These are phyloP conservation scores for Poecilia picta DNA, from an alignment of 2,797 vertebrate species.

Conservation along the genomic window DNA sequence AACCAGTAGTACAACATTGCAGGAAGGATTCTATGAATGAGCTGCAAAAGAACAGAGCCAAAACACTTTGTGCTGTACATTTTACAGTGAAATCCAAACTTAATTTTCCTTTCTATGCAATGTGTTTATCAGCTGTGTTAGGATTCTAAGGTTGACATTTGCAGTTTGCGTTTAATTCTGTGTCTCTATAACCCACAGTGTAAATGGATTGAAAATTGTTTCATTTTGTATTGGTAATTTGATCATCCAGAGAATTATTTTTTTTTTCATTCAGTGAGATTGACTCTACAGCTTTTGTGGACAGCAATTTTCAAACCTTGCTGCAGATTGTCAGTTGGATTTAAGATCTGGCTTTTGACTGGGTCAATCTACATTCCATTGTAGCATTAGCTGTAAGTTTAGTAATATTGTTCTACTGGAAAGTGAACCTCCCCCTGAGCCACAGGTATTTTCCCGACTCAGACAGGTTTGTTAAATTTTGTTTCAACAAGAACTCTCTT, in stretches of 20 bases:
- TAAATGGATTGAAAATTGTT: not conserved
- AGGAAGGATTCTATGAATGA: not conserved
- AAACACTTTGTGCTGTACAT: not conserved
- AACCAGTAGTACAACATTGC: not conserved
- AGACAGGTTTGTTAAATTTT: not conserved
- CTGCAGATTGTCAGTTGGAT: not conserved
- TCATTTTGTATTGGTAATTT: not conserved
- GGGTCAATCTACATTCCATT: not conserved
- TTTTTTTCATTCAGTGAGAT: not conserved
- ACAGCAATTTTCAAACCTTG: not conserved
- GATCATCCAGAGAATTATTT: not conserved
- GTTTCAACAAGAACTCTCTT: slow-evolving; percentile 19
- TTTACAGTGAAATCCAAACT: not conserved
- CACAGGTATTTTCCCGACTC: not conserved
- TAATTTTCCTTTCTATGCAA: not conserved
- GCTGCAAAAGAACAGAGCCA: not conserved
- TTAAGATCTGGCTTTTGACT: not conserved
- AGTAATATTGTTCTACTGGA: not conserved
- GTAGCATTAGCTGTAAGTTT: not conserved
- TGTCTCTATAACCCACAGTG: not conserved
- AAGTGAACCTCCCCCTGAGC: not conserved
- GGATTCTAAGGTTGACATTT: not conserved
- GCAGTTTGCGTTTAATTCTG: not conserved
- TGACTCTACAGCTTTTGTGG: not conserved
- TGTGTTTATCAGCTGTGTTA: not conserved